Evolutionary conservation across 1,140 invertebrate species (phyloP).

Genomic region (Steinernema feltiae): DNA sequence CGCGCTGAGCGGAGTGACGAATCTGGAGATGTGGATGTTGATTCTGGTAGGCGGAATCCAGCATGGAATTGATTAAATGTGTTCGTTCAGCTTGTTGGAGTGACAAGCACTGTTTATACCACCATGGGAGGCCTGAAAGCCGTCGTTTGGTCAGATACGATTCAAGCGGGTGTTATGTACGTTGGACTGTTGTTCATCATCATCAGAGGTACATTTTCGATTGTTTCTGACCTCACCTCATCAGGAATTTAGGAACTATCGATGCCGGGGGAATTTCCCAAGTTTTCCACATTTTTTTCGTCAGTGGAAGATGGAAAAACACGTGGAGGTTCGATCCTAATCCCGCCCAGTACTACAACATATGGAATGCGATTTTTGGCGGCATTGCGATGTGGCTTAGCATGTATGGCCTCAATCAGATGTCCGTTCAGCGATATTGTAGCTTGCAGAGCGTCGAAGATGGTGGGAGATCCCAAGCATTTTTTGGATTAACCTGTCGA

Average conservation of each 20-base stretch:
- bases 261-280: conserved; percentile 27
- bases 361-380: conserved; percentile 36
- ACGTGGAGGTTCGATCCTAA: conserved; percentile 16
- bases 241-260: conserved; percentile 17
- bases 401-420: conserved; percentile 34
- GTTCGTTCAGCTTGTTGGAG: conserved; percentile 25
- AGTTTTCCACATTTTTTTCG: conserved; percentile 26
- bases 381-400: conserved; percentile 33
- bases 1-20: conserved; percentile 41
- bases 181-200: conserved; percentile 28
- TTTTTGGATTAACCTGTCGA: not conserved
- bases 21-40: conserved; percentile 46
- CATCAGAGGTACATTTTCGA: too few relatives aligned
- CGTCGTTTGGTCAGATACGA: conserved; percentile 38
- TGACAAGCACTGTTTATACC: conserved; percentile 34
- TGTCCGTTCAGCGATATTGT: conserved; percentile 36
- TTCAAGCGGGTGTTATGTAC: conserved; percentile 36
- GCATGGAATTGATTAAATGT: not conserved
- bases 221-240: too few relatives aligned
- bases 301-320: conserved; percentile 28
- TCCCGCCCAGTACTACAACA: conserved; percentile 32
- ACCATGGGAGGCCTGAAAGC: conserved; percentile 39
- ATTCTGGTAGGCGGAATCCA: conserved; percentile 37
- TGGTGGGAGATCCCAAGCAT: not conserved
- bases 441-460: not conserved